These are phyloP conservation scores for Chalcosyrphus nemorum DNA, from an alignment of 2,888 invertebrate species.

Conservation along the genomic window DNA sequence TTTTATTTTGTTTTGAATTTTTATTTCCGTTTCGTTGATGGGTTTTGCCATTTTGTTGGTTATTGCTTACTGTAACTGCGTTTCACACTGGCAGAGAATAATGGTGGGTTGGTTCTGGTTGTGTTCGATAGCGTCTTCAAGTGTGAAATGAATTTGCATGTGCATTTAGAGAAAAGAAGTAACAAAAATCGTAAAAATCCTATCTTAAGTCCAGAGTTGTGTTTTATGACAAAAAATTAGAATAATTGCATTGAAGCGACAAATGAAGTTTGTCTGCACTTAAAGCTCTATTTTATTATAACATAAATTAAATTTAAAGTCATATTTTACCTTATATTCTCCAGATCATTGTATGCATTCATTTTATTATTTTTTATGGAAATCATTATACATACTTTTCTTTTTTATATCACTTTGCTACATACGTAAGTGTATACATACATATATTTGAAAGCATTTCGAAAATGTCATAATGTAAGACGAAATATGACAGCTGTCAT, in stretches of 20 bases:
- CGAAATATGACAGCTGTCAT: too few species aligned
- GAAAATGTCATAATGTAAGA: too few species aligned
- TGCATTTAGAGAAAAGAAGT: constrained; percentile 20
- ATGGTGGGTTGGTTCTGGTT: neutral
- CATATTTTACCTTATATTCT: too few species aligned
- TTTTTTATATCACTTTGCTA: too few species aligned
- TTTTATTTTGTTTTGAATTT: constrained; percentile 32
- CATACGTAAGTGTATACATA: too few species aligned
- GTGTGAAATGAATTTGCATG: constrained; percentile 55
- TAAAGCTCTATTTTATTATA: neutral
- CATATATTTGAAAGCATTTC: too few species aligned
- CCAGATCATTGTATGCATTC: too few species aligned
- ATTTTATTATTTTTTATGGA: too few species aligned
- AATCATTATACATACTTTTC: too few species aligned
- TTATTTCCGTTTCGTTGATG: constrained; percentile 65
- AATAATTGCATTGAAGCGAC: constrained; percentile 25
- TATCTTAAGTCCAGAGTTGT: neutral
- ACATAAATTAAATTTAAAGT: constrained; percentile 7
- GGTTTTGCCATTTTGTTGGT: constrained; percentile 52
- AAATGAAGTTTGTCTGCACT: neutral
- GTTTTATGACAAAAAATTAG: constrained; percentile 14
- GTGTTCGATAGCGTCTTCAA: constrained; percentile 25
- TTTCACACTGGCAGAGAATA: neutral
- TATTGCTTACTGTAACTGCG: constrained; percentile 43
- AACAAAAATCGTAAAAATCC: constrained; percentile 7